These are phyloP conservation scores for Triplophysa rosa DNA, from an alignment of 2,113 vertebrate genomes.

Conservation along the genomic window DNA sequence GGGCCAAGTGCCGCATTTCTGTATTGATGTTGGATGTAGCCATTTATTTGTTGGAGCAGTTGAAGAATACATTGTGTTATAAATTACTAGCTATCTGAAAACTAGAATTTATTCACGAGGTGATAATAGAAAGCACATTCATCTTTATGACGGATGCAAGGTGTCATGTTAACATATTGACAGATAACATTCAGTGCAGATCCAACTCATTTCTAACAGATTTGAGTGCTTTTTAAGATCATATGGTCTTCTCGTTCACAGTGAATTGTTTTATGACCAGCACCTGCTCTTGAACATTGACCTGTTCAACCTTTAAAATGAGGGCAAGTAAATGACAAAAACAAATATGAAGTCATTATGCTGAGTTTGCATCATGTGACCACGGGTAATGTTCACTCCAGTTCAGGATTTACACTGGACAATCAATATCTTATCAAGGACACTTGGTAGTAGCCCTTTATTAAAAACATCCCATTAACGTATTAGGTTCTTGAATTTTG, in stretches of 20 bases:
- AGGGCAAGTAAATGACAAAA: neutral
- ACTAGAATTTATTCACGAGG: neutral
- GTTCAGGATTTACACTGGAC: constrained; percentile 41
- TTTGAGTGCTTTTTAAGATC: neutral
- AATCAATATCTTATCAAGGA: constrained; percentile 29
- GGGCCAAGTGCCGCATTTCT: neutral
- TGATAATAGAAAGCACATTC: neutral
- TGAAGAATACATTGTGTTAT: neutral
- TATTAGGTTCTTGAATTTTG: neutral
- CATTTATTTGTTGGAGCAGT: neutral
- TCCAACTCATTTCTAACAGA: no score
- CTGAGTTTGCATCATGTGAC: constrained; percentile 15
- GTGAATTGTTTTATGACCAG: constrained; percentile 30
- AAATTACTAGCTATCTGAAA: neutral
- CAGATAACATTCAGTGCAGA: neutral
- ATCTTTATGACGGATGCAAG: neutral
- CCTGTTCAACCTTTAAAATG: neutral
- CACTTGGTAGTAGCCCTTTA: constrained; percentile 15
- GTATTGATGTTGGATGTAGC: neutral
- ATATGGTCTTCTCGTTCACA: neutral
- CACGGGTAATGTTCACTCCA: constrained; percentile 7
- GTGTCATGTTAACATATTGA: no score
- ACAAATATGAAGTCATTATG: neutral
- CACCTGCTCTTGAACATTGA: constrained; percentile 39
- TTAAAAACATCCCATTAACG: neutral